A percentile compares a stretch with the other conserved stretches of the same genome.
Evolutionary conservation across 2,113 vertebrate genomes (phyloP).

Genomic region (Porphyrio hochstetteri): DNA sequence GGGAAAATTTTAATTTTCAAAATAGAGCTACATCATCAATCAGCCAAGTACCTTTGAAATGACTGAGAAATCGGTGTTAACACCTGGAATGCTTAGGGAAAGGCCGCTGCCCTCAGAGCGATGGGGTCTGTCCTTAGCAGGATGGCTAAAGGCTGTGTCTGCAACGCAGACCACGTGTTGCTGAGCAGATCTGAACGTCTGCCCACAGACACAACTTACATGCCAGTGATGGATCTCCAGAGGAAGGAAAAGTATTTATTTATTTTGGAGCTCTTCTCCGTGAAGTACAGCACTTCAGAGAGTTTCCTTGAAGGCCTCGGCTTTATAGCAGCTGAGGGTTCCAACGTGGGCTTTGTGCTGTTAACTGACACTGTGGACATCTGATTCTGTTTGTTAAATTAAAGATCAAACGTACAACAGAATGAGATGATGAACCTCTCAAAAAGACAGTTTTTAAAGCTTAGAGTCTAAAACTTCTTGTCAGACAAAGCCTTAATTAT

Average conservation of each 20-base stretch:
- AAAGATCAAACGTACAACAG: background rate
- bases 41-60: background rate
- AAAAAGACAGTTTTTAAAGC: background rate
- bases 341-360: background rate
- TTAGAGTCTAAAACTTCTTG: background rate
- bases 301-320: background rate
- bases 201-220: background rate
- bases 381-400: background rate
- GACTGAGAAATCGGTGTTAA: background rate
- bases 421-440: background rate
- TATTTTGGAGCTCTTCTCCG: background rate
- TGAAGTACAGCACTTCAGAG: background rate
- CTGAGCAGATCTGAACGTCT: background rate
- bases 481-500: background rate
- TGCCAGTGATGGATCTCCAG: background rate
- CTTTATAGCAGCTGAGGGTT: background rate
- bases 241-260: background rate
- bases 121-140: background rate
- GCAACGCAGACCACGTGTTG: background rate
- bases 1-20: background rate
- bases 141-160: background rate
- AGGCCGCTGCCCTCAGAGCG: background rate
- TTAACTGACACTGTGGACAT: background rate
- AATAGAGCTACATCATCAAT: background rate
- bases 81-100: accelerated